Evolutionary conservation across 2,797 vertebrate species (phyloP).

Genomic region (Coregonus ussuriensis): DNA sequence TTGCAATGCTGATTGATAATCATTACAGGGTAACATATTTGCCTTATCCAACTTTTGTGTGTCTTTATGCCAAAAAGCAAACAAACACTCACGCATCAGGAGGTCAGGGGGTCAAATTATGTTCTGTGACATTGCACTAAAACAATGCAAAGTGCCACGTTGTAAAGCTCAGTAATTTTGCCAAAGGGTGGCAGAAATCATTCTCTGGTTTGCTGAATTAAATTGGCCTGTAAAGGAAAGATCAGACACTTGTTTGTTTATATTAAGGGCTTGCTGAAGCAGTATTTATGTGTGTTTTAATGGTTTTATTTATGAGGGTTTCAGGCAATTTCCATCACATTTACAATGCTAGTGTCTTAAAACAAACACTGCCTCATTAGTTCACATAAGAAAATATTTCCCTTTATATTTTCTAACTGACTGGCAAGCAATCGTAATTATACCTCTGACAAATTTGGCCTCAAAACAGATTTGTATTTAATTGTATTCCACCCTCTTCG

Average conservation of each 20-base stretch:
- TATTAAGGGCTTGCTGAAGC: conserved; percentile 73
- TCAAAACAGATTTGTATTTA: conserved; percentile 4
- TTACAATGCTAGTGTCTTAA: conserved; percentile 83
- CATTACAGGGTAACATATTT: conserved; percentile 66
- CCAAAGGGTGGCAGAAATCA: conserved; percentile 61
- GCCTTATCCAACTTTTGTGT: conserved; percentile 65
- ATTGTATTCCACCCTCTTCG: background rate
- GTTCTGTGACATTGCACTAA: conserved; percentile 67
- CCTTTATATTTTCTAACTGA: conserved; percentile 65
- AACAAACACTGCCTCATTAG: conserved; percentile 80
- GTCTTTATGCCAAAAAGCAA: conserved; percentile 60
- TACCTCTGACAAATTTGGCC: conserved; percentile 37
- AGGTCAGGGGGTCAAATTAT: conserved; percentile 67
- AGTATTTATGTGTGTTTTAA: conserved; percentile 60
- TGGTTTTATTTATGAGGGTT: conserved; percentile 81
- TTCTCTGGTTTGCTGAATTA: conserved; percentile 69
- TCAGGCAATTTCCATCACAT: conserved; percentile 91
- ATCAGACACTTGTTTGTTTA: conserved; percentile 77
- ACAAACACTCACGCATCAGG: conserved; percentile 36
- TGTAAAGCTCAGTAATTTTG: conserved; percentile 69
- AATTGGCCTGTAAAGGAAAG: conserved; percentile 78
- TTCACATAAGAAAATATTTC: conserved; percentile 74
- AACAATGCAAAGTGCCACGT: conserved; percentile 69
- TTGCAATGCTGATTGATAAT: conserved; percentile 76
- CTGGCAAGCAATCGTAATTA: conserved; percentile 31